Conservation (phyloP, 2,113 vertebrate genomes). For the Zapornia atra region DNA sequence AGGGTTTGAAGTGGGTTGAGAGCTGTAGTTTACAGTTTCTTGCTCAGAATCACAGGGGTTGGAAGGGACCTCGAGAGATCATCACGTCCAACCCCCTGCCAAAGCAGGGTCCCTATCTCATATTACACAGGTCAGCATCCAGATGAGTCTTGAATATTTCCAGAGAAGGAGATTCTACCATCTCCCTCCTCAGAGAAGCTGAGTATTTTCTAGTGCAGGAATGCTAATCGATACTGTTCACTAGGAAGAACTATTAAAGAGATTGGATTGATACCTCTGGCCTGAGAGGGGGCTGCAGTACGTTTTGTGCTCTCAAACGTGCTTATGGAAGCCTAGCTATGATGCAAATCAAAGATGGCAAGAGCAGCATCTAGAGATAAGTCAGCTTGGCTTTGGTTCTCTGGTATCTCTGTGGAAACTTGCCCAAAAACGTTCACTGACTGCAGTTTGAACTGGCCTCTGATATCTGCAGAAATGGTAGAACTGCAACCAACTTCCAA, state of each 20-base stretch:
- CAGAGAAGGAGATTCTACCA: no score
- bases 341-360: neutral
- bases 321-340: neutral
- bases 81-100: no score
- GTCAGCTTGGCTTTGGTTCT: neutral
- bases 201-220: neutral
- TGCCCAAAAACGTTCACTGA: neutral
- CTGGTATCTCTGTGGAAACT: neutral
- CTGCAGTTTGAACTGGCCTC: neutral
- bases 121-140: no score
- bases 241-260: neutral
- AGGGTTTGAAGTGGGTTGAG: neutral
- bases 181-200: no score
- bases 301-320: neutral
- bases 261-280: neutral
- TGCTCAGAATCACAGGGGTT: no score
- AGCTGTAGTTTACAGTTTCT: neutral
- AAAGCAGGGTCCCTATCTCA: no score
- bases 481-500: neutral
- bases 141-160: no score
- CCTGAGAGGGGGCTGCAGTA: neutral
- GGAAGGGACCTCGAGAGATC: no score
- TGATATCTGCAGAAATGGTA: neutral
- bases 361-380: neutral
- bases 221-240: rapidly evolving